Evolutionary conservation across 2,113 vertebrate species (phyloP).

Genomic region (Regulus satrapa): DNA sequence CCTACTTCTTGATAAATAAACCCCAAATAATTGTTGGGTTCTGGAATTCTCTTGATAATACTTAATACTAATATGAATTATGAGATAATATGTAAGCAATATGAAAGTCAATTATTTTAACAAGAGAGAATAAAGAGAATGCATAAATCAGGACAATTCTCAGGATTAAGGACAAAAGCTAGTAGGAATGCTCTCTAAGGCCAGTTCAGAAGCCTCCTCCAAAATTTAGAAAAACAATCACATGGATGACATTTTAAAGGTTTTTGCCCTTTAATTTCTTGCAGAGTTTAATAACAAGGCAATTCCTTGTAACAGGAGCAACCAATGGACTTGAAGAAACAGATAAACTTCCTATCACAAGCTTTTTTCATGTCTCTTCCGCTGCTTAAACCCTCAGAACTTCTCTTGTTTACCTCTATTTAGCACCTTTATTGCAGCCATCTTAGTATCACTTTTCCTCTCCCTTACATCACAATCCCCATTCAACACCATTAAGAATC

Average conservation of each 20-base stretch:
- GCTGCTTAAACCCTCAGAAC: background rate
- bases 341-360: background rate
- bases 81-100: too few species aligned
- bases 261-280: background rate
- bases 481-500: rapidly evolving
- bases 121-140: background rate
- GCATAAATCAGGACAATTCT: background rate
- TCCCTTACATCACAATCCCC: background rate
- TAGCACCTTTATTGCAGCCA: background rate
- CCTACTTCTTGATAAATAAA: background rate
- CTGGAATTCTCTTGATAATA: background rate
- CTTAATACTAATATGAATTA: too few species aligned
- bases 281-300: background rate
- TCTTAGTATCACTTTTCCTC: rapidly evolving
- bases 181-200: background rate
- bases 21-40: background rate
- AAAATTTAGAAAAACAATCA: background rate
- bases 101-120: background rate
- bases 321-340: background rate
- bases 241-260: background rate
- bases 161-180: background rate
- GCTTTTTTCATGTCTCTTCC: background rate
- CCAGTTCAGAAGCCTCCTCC: background rate
- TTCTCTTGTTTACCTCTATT: background rate
- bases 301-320: background rate